Evolutionary conservation across 2,888 invertebrate genomes (phyloP).

Genomic region (Pterobdella sp.): DNA sequence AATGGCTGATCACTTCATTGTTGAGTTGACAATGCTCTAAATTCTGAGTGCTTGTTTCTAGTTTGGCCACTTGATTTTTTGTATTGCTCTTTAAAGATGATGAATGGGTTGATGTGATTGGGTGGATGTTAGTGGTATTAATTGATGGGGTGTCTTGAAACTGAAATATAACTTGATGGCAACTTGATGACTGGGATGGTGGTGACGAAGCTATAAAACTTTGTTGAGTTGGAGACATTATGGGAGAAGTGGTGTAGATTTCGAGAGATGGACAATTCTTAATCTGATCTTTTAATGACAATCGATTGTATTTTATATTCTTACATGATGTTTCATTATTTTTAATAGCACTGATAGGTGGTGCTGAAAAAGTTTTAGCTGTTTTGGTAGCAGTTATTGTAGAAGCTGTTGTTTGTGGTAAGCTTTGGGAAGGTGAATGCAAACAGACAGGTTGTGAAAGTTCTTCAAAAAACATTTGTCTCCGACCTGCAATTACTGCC

Average conservation of each 20-base stretch:
- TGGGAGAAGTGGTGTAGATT: constrained; percentile 25
- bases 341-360: not conserved
- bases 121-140: not conserved
- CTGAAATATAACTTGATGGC: not conserved
- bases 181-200: constrained; percentile 17
- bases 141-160: not conserved
- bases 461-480: constrained; percentile 21
- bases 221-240: not conserved
- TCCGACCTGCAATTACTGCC: constrained; percentile 21
- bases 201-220: not conserved
- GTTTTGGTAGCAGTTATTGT: not conserved
- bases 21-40: constrained; percentile 1
- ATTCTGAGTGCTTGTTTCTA: not conserved
- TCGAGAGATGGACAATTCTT: constrained; percentile 25
- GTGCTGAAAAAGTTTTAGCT: not conserved
- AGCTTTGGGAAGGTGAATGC: not conserved
- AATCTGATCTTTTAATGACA: constrained; percentile 20
- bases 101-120: not conserved
- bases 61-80: not conserved
- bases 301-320: not conserved
- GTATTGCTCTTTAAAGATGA: not conserved
- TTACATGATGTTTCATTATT: not conserved
- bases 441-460: constrained; percentile 1
- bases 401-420: not conserved
- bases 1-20: not conserved